A percentile compares a stretch with the other conserved stretches of the same genome.
These are phyloP conservation scores for Machaerirhynchus nigripectus DNA, from an alignment of 2,113 vertebrate genomes.

Conservation along the genomic window DNA sequence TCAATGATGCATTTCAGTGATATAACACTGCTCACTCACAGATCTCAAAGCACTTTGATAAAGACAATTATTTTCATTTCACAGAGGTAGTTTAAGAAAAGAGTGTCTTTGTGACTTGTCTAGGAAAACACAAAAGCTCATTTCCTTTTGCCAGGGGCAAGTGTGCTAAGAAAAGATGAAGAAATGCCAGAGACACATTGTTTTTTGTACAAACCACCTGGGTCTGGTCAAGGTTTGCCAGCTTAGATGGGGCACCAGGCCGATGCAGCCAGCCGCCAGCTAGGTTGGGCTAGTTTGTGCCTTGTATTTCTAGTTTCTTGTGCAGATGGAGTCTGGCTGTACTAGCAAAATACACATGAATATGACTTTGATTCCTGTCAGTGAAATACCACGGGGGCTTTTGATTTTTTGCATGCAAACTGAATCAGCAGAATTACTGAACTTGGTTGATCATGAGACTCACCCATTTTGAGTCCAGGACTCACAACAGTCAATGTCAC, in stretches of 20 bases:
- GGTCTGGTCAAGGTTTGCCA: not conserved
- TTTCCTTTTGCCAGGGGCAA: not conserved
- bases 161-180: not conserved
- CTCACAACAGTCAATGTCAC: not conserved
- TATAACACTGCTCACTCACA: not conserved
- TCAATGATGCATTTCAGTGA: not conserved
- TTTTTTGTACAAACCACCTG: not conserved
- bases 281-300: not conserved
- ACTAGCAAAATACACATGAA: not conserved
- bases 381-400: not conserved
- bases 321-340: not conserved
- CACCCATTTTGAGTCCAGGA: not conserved
- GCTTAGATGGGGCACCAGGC: not conserved
- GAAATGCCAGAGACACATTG: not conserved
- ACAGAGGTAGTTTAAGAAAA: not conserved
- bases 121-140: not conserved
- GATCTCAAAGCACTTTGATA: not conserved
- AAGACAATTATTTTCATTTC: not conserved
- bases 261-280: not conserved
- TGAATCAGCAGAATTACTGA: not conserved
- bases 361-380: not conserved
- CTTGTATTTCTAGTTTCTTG: not conserved
- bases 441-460: not conserved
- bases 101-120: not conserved
- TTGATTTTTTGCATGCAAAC: accelerated